Evolutionary conservation across 1,140 invertebrate species (phyloP), one percentile per base, ranked within the genome.

Genomic region (Drosophila elegans): DNA sequence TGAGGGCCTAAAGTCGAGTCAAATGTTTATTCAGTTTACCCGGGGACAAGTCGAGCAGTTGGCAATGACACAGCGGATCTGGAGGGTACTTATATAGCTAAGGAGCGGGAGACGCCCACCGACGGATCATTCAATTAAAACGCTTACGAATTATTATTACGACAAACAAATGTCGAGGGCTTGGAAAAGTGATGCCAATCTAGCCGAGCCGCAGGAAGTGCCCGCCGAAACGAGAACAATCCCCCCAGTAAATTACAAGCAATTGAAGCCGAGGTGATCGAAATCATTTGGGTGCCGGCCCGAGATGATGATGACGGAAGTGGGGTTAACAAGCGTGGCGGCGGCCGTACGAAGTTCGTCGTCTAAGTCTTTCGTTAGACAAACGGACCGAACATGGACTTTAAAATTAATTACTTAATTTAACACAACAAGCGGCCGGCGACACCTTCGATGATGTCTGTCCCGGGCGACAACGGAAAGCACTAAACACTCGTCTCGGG

Each of bases 381-480:
- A 90, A 90, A 80, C 89, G 77, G 67, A 75, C 51, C 53, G 68
- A 78, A 84, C 84, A 89, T 89, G 80, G 80, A 90, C 78, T 90
- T 86, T 86, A 77, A 90, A 72, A 90, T 90, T 90, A 90, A 90
- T 90, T 90, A 90, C 86, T 90, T 90, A 90, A 90, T 90, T 90
- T 90, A 90, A 90, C 82, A 86, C 81, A 90, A 90, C 81, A 90
- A 74, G 56, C 67, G 66, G 78, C 56, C 57, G 42, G 68, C 81
- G 71, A 90, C 85, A 85, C 78, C 86, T 90, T 73, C 74, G 51
- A 52, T 84, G 81, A 78, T 66, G 72, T 77, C 48, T 77, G 46
- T 48, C 62, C 54, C 69, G 68, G 56, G 64, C 59, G 76, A 86
- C 81, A 90, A 80, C 82, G 75, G 67, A 85, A 88, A 86, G 78